Evolutionary conservation across 2,113 vertebrate species (phyloP).

Genomic region (Sorex fumeus): DNA sequence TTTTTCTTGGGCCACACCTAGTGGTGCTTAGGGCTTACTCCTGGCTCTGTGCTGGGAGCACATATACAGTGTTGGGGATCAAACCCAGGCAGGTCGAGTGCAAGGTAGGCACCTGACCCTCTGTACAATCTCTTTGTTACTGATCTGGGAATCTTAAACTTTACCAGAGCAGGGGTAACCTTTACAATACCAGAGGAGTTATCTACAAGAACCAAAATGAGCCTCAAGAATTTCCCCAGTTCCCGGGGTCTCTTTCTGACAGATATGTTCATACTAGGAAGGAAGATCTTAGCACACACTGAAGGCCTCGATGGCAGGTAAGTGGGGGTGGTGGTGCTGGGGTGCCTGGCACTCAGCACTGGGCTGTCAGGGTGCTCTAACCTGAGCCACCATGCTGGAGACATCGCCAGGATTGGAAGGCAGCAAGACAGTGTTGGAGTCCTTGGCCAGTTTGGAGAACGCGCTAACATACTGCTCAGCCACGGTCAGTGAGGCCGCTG

Average conservation of each 20-base stretch:
- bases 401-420: constrained; percentile 94
- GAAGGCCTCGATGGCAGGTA: neutral
- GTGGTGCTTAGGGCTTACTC: too few species aligned
- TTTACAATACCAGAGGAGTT: neutral
- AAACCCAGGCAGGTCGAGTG: too few species aligned
- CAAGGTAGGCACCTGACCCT: too few species aligned
- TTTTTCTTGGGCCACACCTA: too few species aligned
- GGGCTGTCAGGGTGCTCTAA: constrained; percentile 82
- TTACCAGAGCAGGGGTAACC: neutral
- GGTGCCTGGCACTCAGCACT: neutral
- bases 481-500: constrained; percentile 94
- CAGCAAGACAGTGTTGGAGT: constrained; percentile 96
- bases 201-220: neutral
- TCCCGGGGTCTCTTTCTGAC: neutral
- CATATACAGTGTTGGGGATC: too few species aligned
- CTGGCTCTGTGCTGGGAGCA: too few species aligned
- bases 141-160: neutral
- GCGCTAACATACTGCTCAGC: constrained; percentile 97
- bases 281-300: neutral
- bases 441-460: constrained; percentile 97
- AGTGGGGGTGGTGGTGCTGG: neutral
- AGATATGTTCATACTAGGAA: neutral
- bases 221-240: neutral
- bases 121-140: neutral
- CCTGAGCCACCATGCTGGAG: constrained; percentile 96